Conservation (phyloP, 2,888 invertebrate species). For the Stramonita haemastoma region DNA sequence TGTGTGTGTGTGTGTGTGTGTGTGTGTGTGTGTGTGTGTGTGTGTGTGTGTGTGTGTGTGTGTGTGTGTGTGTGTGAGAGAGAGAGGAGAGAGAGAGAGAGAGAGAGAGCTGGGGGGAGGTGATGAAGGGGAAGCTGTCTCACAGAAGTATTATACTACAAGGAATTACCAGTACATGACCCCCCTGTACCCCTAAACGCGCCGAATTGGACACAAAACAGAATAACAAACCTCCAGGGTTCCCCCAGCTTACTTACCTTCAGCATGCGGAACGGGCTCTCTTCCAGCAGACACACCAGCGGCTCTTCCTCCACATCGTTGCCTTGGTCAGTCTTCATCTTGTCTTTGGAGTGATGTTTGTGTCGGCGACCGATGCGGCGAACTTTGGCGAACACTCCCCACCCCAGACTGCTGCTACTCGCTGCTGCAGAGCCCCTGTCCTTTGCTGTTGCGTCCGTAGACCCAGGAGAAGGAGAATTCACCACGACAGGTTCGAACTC, state of each 20-base stretch:
- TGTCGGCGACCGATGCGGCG: too few species aligned
- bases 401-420: too few species aligned
- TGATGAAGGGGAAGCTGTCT: not conserved
- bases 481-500: too few species aligned
- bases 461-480: too few species aligned
- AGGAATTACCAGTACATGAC: too few species aligned
- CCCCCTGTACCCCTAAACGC: not conserved
- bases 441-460: too few species aligned
- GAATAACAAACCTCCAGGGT: not conserved
- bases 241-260: not conserved
- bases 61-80: slow-evolving; percentile 16
- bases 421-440: too few species aligned
- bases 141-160: not conserved
- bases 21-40: slow-evolving; percentile 15
- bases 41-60: slow-evolving; percentile 23
- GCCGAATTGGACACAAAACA: not conserved
- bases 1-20: slow-evolving; percentile 6
- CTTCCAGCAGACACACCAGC: slow-evolving; percentile 18
- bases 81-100: not conserved
- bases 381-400: too few species aligned
- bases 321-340: not conserved
- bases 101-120: not conserved
- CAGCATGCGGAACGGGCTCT: slow-evolving; percentile 1
- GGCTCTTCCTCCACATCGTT: not conserved
- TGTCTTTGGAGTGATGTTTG: not conserved